Evolutionary conservation across 92 coral and sea anemone species (phyloP), one percentile per base, ranked within the genome.

Genomic region (Epizoanthus scotinus): DNA sequence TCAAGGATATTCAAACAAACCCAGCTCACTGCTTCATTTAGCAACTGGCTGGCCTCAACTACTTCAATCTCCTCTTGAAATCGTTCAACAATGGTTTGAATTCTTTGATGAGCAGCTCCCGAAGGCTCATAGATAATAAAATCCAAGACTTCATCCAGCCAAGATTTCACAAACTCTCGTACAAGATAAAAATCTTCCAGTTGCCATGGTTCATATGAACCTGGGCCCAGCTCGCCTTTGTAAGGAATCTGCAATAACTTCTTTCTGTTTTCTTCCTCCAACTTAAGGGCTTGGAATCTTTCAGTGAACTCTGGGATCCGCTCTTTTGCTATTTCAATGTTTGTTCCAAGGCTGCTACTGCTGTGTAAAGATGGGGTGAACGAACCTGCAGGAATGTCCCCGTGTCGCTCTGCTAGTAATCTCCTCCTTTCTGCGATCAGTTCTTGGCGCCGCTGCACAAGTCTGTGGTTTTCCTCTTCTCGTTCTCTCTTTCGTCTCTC

Each of bases 181-280:
- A 92, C 89, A 68, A 92, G 87, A 69, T 87, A 85, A 55, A 92
- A 91, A 73, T 92, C 94, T 52, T 90, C 94, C 21, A 92, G 77
- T 67, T 92, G 97, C 91, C 94, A 90, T 0, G 97, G 92, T 70
- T 92, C 94, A 31, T 92, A 92, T 7, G 97, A 87, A 2, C 94
- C 94, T 19, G 84, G 78, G 5, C 94, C 97, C 65, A 92, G 67
- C 71, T 92, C 97, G 4, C 97, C 97, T 17, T 73, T 67, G 69
- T 92, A 92, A 36, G 94, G 94, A 73, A 69, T 80, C 18, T 77
- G 66, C 59, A 85, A 50, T 49, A 77, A 36, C 24, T 81, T 79
- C 63, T 44, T 63, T 60, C 85, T 83, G 2, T 70, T 78, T 34
- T 73, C 78, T 55, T 88, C 81, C 84, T 55, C 85, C 12, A 79